phyloP scores from a whole-genome alignment of 2,797 vertebrate genomes.

The Spinus pinus region DNA sequence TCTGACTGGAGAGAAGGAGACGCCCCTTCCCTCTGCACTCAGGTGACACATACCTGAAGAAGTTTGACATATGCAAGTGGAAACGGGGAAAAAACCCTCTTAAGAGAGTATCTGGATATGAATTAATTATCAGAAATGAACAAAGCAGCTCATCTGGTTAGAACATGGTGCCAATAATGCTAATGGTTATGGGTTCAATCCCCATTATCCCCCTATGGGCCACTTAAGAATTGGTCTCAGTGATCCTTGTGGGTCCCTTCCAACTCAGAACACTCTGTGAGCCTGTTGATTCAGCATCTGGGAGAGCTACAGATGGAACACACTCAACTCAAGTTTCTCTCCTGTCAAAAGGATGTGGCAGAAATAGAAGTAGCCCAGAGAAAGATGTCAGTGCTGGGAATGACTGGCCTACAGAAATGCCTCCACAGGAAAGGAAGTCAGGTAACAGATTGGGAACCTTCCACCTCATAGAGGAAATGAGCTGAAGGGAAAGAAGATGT shows the following conservation, averaged over 20 bases:
- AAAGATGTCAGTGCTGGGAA: background rate
- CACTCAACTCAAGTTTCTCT: background rate
- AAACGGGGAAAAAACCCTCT: background rate
- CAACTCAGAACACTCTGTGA: background rate
- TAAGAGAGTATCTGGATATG: background rate
- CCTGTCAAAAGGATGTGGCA: background rate
- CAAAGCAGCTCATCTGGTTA: background rate
- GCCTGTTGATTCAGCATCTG: background rate
- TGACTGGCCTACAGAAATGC: too few relatives aligned
- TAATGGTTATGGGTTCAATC: background rate
- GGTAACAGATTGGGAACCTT: background rate
- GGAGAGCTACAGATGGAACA: background rate
- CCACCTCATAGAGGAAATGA: background rate
- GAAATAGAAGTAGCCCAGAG: background rate
- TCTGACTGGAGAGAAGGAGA: background rate
- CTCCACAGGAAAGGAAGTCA: background rate
- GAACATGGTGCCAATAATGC: background rate
- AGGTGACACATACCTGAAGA: background rate
- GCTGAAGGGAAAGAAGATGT: background rate
- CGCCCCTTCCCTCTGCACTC: background rate
- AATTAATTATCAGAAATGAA: background rate
- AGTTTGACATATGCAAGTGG: background rate
- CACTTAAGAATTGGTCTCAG: background rate
- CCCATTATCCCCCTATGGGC: rapidly evolving
- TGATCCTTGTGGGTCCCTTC: background rate